A percentile compares a stretch with the other conserved stretches of the same genome.
Conservation (phyloP, 2,888 invertebrate species). For the Watsonalla binaria region DNA sequence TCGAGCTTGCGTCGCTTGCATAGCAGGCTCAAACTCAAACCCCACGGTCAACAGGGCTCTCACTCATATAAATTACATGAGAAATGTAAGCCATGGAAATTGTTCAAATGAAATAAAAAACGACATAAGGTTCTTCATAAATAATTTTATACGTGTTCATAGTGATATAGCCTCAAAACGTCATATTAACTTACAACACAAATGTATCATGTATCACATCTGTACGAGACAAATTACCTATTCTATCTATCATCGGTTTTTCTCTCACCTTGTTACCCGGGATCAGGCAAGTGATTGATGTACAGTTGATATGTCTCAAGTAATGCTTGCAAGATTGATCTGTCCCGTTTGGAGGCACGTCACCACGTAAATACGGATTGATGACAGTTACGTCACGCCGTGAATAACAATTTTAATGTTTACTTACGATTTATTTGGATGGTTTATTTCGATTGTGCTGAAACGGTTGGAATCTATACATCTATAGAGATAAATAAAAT, state of each 20-base stretch:
- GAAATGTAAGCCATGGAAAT: too few relatives aligned
- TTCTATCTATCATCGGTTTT: slow-evolving; percentile 46
- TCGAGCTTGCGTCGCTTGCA: too few relatives aligned
- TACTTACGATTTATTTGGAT: not conserved
- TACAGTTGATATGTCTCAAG: slow-evolving; percentile 50
- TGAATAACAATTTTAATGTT: not conserved
- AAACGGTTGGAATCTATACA: not conserved
- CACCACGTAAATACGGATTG: not conserved
- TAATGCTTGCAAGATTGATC: slow-evolving; percentile 64
- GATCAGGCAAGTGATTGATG: slow-evolving; percentile 63
- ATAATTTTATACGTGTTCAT: too few relatives aligned
- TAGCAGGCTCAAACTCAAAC: too few relatives aligned
- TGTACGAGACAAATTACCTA: slow-evolving; percentile 47
- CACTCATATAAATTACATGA: too few relatives aligned
- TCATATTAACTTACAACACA: not conserved
- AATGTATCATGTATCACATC: slow-evolving; percentile 17
- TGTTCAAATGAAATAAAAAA: too few relatives aligned
- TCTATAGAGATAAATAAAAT: too few relatives aligned
- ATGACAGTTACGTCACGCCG: slow-evolving; percentile 3
- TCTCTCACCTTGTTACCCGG: slow-evolving; percentile 48
- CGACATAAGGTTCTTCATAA: too few relatives aligned
- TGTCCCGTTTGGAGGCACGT: slow-evolving; percentile 25
- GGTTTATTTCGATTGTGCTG: too few relatives aligned
- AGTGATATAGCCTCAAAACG: not conserved
- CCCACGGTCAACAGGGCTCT: too few relatives aligned